These are phyloP conservation scores for Cataglyphis altisquamis DNA, from an alignment of 2,888 invertebrate species.

Conservation along the genomic window DNA sequence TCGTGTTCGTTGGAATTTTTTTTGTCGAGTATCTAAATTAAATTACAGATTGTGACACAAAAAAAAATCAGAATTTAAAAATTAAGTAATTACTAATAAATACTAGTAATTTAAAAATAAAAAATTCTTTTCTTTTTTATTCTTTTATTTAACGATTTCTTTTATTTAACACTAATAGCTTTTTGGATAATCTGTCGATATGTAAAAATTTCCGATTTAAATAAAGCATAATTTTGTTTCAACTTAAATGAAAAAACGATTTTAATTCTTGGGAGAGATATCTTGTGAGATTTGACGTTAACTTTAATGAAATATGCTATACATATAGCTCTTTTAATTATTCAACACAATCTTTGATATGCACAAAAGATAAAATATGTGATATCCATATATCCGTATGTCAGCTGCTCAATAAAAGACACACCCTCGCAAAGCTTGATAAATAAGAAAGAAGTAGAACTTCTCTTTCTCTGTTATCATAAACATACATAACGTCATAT, in stretches of 20 bases:
- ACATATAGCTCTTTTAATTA: conserved; percentile 11
- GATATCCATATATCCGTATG: conserved; percentile 5
- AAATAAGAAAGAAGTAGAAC: background rate
- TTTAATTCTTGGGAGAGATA: background rate
- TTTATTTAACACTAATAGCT: background rate
- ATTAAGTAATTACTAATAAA: background rate
- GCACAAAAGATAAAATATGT: conserved; percentile 8
- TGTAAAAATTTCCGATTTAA: background rate
- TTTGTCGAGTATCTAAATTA: conserved; percentile 2
- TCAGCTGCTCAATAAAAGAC: background rate
- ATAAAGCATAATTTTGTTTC: background rate
- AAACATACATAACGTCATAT: conserved; percentile 17
- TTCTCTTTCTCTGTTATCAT: background rate
- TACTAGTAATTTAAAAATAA: background rate
- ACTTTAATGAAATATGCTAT: background rate
- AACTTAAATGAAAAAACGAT: background rate
- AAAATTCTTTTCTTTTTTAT: background rate
- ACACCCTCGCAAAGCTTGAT: background rate
- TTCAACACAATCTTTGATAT: conserved; percentile 26
- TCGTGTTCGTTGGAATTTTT: background rate
- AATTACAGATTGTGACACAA: background rate
- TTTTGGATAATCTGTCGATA: background rate
- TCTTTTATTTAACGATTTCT: background rate
- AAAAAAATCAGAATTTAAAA: background rate
- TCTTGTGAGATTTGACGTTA: background rate